A percentile compares a stretch with the other conserved stretches of the same genome.
Conservation (phyloP, 2,113 vertebrate species). For the Tragelaphus buxtoni region DNA sequence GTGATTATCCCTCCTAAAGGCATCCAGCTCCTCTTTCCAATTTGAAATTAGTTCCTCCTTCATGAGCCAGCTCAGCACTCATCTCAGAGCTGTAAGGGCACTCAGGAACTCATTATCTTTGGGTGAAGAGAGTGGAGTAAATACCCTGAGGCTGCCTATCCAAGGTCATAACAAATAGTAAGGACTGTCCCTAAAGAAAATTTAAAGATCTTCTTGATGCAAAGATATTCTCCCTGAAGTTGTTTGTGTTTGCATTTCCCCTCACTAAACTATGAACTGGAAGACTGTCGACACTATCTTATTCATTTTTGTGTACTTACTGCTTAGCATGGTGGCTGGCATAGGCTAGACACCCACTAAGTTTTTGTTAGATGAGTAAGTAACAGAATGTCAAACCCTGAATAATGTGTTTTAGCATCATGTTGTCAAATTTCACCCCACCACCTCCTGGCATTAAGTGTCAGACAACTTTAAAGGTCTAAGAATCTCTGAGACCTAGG, state of each 20-base stretch:
- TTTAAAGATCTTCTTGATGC: not conserved
- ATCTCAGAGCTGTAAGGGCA: not conserved
- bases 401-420: not conserved
- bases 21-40: not conserved
- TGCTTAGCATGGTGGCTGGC: not conserved
- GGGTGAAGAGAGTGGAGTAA: not conserved
- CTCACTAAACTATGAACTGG: not conserved
- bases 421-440: not conserved
- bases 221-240: not conserved
- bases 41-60: not conserved
- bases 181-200: not conserved
- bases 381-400: not conserved
- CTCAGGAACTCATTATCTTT: not conserved
- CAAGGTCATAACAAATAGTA: not conserved
- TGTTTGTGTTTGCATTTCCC: not conserved
- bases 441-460: not conserved
- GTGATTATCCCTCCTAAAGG: not conserved
- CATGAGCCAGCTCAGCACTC: not conserved
- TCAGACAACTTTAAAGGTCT: not conserved
- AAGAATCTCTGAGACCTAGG: not conserved
- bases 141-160: not conserved
- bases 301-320: not conserved
- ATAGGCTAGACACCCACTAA: not conserved
- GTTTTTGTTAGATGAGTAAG: not conserved
- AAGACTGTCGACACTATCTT: not conserved